These are phyloP conservation scores for Andrena bucephala DNA, from an alignment of 2,888 invertebrate species.

Conservation along the genomic window DNA sequence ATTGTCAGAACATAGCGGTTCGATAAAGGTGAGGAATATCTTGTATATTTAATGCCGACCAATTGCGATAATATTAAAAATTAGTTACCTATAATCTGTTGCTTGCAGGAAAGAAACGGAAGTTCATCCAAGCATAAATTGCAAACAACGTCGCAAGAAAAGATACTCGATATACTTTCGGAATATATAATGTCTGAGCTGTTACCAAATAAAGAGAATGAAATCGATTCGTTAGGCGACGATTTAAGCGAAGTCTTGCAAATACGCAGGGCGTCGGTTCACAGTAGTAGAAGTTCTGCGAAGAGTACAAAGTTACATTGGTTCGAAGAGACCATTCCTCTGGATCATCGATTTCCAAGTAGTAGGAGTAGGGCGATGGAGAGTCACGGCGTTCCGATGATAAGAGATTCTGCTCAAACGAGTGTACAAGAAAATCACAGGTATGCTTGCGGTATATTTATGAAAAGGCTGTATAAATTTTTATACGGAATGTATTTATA, in stretches of 20 bases:
- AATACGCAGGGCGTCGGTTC: slow-evolving; percentile 76
- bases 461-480: not conserved
- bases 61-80: not conserved
- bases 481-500: not conserved
- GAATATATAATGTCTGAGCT: slow-evolving; percentile 77
- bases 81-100: not conserved
- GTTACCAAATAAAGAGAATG: slow-evolving; percentile 68
- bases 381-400: slow-evolving; percentile 28
- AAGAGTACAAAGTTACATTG: slow-evolving; percentile 57
- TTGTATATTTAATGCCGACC: not conserved
- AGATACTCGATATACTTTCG: slow-evolving; percentile 77
- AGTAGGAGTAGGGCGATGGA: slow-evolving; percentile 32
- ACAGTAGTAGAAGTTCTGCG: slow-evolving; percentile 70
- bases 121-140: slow-evolving; percentile 47
- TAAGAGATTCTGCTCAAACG: slow-evolving; percentile 22
- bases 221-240: slow-evolving; percentile 63
- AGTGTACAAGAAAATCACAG: slow-evolving; percentile 36
- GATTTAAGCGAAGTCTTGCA: slow-evolving; percentile 75
- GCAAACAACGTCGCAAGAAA: slow-evolving; percentile 66
- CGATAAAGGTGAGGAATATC: slow-evolving; percentile 51
- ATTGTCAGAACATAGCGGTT: slow-evolving; percentile 52
- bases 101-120: slow-evolving; percentile 65
- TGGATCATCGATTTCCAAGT: slow-evolving; percentile 47
- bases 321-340: slow-evolving; percentile 52
- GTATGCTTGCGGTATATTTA: slow-evolving; percentile 36